Evolutionary conservation across 2,797 vertebrate species (phyloP).

Genomic region (Melanotaenia boesemani): DNA sequence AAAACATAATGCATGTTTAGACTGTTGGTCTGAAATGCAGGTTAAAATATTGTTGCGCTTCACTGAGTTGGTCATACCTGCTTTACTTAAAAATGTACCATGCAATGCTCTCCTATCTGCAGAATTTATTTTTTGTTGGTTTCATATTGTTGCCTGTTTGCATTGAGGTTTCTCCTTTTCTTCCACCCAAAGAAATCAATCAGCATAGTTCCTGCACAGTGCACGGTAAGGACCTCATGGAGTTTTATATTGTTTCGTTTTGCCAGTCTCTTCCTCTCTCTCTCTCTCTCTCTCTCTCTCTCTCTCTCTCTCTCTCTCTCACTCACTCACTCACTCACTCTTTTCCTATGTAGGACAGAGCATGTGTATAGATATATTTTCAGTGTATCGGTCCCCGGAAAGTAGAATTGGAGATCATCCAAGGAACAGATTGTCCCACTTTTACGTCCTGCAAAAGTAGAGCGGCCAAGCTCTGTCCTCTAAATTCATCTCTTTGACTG

Average conservation of each 20-base stretch:
- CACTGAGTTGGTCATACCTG: not conserved
- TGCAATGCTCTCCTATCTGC: not conserved
- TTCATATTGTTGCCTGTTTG: not conserved
- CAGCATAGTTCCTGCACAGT: conserved; percentile 15
- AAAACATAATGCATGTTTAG: conserved; percentile 23
- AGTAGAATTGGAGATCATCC: conserved; percentile 88
- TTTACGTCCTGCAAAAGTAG: conserved; percentile 85
- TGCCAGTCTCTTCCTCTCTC: conserved; percentile 53
- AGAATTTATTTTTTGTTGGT: not conserved
- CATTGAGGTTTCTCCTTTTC: conserved; percentile 13
- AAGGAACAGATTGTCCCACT: conserved; percentile 91
- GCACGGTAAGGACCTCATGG: conserved; percentile 27
- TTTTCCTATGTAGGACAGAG: conserved; percentile 85
- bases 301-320: conserved; percentile 28
- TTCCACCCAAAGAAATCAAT: conserved; percentile 24
- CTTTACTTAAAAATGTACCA: conserved; percentile 11
- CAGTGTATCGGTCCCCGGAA: conserved; percentile 88
- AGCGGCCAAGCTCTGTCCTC: conserved; percentile 85
- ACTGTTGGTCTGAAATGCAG: conserved; percentile 9
- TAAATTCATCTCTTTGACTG: conserved; percentile 74
- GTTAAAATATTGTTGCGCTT: conserved; percentile 15
- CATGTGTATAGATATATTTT: conserved; percentile 88
- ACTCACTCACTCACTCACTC: conserved; percentile 55
- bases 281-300: conserved; percentile 54
- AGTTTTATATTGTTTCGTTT: conserved; percentile 39